Evolutionary conservation across 2,797 vertebrate genomes (phyloP).

Genomic region (Poecilia gillii): DNA sequence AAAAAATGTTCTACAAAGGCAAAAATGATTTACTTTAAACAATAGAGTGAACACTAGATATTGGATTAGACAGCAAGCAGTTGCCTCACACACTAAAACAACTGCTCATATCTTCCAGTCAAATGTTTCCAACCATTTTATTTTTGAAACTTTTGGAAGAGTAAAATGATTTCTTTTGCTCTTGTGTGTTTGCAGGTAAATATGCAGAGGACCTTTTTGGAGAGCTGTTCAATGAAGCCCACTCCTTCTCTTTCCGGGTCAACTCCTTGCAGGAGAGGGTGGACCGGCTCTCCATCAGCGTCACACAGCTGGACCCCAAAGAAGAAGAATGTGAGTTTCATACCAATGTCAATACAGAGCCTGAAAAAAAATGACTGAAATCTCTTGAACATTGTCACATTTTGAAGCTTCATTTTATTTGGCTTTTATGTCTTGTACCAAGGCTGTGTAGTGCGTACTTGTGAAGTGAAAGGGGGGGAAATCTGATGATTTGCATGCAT

Average conservation of each 20-base stretch:
- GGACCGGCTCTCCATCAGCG: slow-evolving; percentile 96
- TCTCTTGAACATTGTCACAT: neutral
- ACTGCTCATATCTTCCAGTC: neutral
- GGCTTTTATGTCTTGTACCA: neutral
- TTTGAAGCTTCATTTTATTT: neutral
- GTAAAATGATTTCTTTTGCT: neutral
- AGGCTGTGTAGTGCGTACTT: neutral
- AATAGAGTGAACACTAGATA: neutral
- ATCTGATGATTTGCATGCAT: neutral
- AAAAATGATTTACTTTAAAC: neutral
- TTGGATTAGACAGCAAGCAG: neutral
- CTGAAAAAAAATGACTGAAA: neutral
- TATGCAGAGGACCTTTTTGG: slow-evolving; percentile 99
- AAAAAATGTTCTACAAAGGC: slow-evolving; percentile 10
- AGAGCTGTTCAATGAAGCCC: slow-evolving; percentile 97
- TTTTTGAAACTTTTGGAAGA: neutral
- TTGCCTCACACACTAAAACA: neutral
- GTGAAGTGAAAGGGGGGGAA: neutral
- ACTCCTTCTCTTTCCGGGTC: slow-evolving; percentile 97
- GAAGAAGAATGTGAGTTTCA: slow-evolving; percentile 94
- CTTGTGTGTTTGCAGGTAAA: slow-evolving; percentile 86
- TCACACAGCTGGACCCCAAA: slow-evolving; percentile 98
- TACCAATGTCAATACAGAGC: neutral
- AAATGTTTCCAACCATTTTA: neutral
- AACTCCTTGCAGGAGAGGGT: slow-evolving; percentile 98